Percentiles rank a stretch among this genome's conserved stretches.
phyloP scores from a whole-genome alignment of 2,888 invertebrate genomes.

The Chalcis sispes region DNA sequence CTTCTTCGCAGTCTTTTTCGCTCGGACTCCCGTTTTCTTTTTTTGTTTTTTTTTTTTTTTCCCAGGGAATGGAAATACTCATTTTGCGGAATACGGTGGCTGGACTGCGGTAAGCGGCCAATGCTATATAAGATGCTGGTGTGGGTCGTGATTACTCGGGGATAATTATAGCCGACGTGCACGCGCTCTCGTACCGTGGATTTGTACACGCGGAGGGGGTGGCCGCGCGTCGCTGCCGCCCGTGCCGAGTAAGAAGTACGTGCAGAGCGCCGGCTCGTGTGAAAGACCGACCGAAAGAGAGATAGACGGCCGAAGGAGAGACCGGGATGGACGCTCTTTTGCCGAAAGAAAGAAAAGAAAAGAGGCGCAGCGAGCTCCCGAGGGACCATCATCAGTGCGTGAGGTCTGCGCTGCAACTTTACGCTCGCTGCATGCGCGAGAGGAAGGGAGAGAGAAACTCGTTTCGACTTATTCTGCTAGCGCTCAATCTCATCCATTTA shows the following conservation, averaged over 20 bases:
- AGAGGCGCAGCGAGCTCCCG: no score
- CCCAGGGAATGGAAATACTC: conserved; percentile 75
- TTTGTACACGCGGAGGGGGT: conserved; percentile 37
- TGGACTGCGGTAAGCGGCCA: conserved; percentile 73
- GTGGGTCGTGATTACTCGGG: conserved; percentile 74
- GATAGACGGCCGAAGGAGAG: no score
- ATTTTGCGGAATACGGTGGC: conserved; percentile 76
- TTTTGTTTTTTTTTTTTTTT: conserved; percentile 64
- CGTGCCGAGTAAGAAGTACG: no score
- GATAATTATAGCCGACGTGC: conserved; percentile 75
- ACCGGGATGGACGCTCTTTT: no score
- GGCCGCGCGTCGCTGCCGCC: no score
- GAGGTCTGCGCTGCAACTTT: no score
- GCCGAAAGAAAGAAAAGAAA: no score
- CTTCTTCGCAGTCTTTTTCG: conserved; percentile 18
- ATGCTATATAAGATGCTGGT: conserved; percentile 68
- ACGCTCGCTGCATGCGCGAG: no score
- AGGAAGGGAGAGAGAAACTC: no score
- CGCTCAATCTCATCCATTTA: conserved; percentile 22
- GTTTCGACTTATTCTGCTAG: conserved; percentile 20
- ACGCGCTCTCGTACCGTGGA: no score
- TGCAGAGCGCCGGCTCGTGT: conserved; percentile 43
- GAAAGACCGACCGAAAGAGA: conserved; percentile 30
- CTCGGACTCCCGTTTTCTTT: no score
- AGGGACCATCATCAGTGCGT: no score